Conservation (phyloP, 2,888 invertebrate genomes). For the Blastobasis lacticolella region DNA sequence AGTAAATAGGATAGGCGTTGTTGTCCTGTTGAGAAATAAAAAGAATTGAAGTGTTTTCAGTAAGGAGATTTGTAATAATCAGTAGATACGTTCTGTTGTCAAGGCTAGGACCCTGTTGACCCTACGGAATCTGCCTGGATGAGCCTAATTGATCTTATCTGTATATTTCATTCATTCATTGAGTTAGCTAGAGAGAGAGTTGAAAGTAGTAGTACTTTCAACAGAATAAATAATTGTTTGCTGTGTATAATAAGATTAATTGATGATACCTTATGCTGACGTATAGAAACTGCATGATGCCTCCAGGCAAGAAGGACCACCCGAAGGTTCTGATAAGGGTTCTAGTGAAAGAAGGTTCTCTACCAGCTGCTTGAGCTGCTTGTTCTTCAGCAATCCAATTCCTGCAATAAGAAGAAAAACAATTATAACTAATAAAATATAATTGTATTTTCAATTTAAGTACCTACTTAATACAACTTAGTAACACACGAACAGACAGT, state of each 20-base stretch:
- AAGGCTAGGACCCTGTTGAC: background rate
- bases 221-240: background rate
- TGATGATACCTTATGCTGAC: constrained; percentile 37
- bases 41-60: background rate
- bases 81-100: background rate
- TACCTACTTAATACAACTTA: too few relatives aligned
- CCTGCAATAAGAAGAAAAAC: constrained; percentile 23
- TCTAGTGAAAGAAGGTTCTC: constrained; percentile 40
- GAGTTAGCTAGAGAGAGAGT: too few relatives aligned
- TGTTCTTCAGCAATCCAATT: constrained; percentile 49
- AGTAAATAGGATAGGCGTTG: constrained; percentile 77
- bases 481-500: too few relatives aligned
- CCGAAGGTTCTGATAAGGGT: constrained; percentile 43
- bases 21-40: constrained; percentile 54
- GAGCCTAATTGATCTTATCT: too few relatives aligned
- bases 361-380: constrained; percentile 36
- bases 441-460: too few relatives aligned
- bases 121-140: too few relatives aligned
- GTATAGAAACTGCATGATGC: constrained; percentile 43
- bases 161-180: too few relatives aligned
- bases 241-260: too few relatives aligned
- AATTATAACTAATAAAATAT: too few relatives aligned
- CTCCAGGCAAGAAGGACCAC: constrained; percentile 50
- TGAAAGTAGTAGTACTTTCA: too few relatives aligned
- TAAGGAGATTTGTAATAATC: background rate